Conservation (phyloP, 2,888 invertebrate genomes). For the Eupithecia centaureata region DNA sequence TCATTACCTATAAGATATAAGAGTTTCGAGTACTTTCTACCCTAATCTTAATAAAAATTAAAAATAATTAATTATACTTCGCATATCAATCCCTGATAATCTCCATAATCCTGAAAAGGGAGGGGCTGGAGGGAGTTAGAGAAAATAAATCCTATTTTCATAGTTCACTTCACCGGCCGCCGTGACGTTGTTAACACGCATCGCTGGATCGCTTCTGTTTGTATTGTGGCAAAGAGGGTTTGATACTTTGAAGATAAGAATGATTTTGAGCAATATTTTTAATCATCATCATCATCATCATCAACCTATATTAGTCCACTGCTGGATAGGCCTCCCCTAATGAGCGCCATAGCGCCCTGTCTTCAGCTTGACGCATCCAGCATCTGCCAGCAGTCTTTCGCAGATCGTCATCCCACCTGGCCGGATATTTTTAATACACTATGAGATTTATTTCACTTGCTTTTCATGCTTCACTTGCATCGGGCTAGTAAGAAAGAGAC, state of each 20-base stretch:
- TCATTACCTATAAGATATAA: no score
- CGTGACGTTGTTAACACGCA: conserved; percentile 80
- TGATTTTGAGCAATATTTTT: background rate
- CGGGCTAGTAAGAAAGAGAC: no score
- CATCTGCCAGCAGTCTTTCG: no score
- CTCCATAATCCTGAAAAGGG: conserved; percentile 70
- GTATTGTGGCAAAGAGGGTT: conserved; percentile 45
- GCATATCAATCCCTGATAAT: conserved; percentile 71
- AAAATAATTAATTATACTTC: conserved; percentile 25
- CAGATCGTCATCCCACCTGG: no score
- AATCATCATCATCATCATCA: no score
- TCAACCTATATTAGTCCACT: no score
- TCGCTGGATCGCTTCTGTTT: conserved; percentile 74
- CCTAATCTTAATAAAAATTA: background rate
- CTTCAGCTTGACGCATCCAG: no score
- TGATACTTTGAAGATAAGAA: conserved; percentile 57
- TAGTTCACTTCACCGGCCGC: conserved; percentile 80
- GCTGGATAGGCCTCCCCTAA: no score
- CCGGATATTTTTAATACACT: no score
- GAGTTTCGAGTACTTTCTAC: background rate
- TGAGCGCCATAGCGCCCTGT: no score
- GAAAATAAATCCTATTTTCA: conserved; percentile 84
- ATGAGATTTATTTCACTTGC: no score
- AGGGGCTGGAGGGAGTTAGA: conserved; percentile 55
- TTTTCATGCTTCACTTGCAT: no score